Evolutionary conservation across 2,113 vertebrate genomes (phyloP).

Genomic region (Myotis davidii): DNA sequence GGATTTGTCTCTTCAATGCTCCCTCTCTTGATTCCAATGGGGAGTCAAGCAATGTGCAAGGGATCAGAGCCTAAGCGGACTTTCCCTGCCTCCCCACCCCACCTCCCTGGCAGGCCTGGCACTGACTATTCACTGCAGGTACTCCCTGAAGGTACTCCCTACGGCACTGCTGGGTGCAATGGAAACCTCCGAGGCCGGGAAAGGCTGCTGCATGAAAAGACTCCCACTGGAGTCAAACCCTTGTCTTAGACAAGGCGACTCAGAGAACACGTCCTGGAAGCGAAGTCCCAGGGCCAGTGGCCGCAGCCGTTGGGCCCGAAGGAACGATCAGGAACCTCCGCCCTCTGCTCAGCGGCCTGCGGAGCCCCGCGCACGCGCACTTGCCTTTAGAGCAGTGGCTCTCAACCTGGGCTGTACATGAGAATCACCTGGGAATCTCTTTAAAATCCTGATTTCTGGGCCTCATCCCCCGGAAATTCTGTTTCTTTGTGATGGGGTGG

Average conservation of each 20-base stretch:
- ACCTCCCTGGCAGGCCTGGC: background rate
- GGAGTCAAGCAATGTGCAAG: background rate
- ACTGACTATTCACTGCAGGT: background rate
- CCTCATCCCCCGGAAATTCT: too few relatives aligned
- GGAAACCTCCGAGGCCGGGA: background rate
- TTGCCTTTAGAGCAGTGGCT: too few relatives aligned
- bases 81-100: background rate
- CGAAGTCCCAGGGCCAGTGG: background rate
- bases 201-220: background rate
- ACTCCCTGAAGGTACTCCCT: background rate
- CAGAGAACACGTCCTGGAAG: background rate
- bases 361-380: background rate
- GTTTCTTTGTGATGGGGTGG: too few relatives aligned
- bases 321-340: accelerated
- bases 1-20: background rate
- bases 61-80: background rate
- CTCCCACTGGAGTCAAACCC: background rate
- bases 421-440: too few relatives aligned
- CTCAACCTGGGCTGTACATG: too few relatives aligned
- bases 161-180: background rate
- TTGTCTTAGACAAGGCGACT: background rate
- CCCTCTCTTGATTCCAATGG: background rate
- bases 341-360: background rate
- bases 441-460: too few relatives aligned
- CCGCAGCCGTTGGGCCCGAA: background rate